phyloP scores from a whole-genome alignment of 2,113 vertebrate species.

The Scytalopus superciliaris region DNA sequence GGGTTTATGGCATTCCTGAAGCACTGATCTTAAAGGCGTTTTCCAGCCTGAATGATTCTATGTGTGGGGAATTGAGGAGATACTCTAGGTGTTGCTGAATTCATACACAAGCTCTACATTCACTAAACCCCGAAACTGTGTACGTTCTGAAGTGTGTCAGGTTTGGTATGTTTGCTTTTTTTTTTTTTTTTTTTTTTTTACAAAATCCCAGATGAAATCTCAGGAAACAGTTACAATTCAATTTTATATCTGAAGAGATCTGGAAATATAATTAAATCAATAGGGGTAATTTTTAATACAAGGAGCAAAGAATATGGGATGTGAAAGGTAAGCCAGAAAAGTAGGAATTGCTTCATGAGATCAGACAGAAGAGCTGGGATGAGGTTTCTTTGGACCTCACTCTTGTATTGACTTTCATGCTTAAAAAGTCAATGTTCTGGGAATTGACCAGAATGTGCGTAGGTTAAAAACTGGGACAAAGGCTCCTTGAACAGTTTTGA shows the following conservation, averaged over 20 bases:
- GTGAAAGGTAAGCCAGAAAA: background rate
- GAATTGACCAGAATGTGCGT: background rate
- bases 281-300: background rate
- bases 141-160: accelerated
- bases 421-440: background rate
- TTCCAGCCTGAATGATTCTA: background rate
- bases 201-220: background rate
- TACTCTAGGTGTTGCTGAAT: background rate
- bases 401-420: background rate
- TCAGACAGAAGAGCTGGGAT: background rate
- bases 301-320: background rate
- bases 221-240: background rate
- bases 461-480: background rate
- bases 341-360: background rate
- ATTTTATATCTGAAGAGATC: background rate
- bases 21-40: background rate
- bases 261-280: background rate
- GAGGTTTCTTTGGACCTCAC: background rate
- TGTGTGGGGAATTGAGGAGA: background rate
- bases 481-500: background rate
- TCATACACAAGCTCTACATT: background rate
- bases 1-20: background rate
- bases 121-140: background rate
- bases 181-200: background rate
- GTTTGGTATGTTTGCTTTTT: background rate